phyloP scores from a whole-genome alignment of 2,888 invertebrate genomes.

The Napeogenes inachia region DNA sequence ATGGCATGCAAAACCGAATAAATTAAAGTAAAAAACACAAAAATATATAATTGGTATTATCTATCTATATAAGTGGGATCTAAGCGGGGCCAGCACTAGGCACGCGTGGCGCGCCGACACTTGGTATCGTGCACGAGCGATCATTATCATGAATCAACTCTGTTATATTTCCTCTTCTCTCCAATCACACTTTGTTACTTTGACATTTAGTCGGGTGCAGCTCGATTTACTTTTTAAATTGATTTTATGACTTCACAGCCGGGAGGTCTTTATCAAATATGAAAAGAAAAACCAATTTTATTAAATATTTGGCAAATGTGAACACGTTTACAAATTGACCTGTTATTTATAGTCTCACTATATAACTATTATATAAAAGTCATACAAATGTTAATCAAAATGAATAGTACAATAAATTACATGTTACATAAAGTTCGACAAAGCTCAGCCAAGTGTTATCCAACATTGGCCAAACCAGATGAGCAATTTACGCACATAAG shows the following conservation, averaged over 20 bases:
- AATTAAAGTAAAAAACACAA: no score
- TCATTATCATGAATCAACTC: slow-evolving; percentile 46
- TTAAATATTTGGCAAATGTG: no score
- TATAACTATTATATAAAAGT: no score
- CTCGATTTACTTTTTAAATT: slow-evolving; percentile 6
- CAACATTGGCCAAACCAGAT: slow-evolving; percentile 26
- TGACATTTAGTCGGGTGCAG: slow-evolving; percentile 2
- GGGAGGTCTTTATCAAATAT: background rate
- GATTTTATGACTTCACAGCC: background rate
- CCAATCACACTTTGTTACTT: slow-evolving; percentile 24
- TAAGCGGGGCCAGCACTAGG: no score
- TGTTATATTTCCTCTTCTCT: slow-evolving; percentile 34
- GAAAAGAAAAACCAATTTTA: no score
- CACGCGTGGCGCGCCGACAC: slow-evolving; percentile 63
- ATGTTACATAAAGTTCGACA: slow-evolving; percentile 16
- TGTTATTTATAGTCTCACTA: no score
- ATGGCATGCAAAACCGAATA: no score
- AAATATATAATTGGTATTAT: no score
- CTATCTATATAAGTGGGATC: no score
- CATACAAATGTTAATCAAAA: no score
- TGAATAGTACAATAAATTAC: slow-evolving; percentile 2
- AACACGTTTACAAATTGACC: no score
- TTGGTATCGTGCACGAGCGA: slow-evolving; percentile 34
- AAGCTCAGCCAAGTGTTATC: slow-evolving; percentile 2
- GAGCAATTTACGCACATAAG: slow-evolving; percentile 32